Percentiles rank a stretch among this genome's conserved stretches.
Evolutionary conservation across 2,888 invertebrate species (phyloP).

Genomic region (Epinotia demarniana): DNA sequence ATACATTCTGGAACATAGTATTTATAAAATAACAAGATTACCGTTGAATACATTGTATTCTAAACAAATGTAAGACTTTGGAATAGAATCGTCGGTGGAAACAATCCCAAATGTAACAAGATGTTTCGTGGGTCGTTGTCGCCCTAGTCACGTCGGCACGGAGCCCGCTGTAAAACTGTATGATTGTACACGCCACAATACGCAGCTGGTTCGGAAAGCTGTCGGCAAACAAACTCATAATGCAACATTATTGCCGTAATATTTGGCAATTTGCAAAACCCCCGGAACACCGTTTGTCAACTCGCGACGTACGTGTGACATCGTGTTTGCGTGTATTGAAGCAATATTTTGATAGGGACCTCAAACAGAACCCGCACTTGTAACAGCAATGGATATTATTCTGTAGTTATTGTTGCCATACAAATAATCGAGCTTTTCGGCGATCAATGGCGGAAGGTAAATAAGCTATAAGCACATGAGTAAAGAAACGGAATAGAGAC

Average conservation of each 20-base stretch:
- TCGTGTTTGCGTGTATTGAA: slow-evolving; percentile 7
- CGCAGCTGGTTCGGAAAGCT: slow-evolving; percentile 66
- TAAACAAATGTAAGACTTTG: slow-evolving; percentile 49
- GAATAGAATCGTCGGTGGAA: slow-evolving; percentile 57
- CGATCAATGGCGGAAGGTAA: background rate
- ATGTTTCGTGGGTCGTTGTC: slow-evolving; percentile 55
- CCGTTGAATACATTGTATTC: background rate
- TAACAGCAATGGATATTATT: slow-evolving; percentile 9
- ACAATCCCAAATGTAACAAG: slow-evolving; percentile 60
- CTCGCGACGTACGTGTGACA: slow-evolving; percentile 23
- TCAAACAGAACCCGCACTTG: slow-evolving; percentile 2
- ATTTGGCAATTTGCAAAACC: slow-evolving; percentile 42
- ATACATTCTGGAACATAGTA: no score
- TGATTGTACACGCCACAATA: slow-evolving; percentile 48
- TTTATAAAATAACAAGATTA: no score
- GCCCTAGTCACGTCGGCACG: slow-evolving; percentile 67
- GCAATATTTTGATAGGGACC: slow-evolving; percentile 12
- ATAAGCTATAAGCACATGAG: no score
- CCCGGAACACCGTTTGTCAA: slow-evolving; percentile 41
- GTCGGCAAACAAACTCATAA: slow-evolving; percentile 60
- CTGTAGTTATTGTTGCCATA: background rate
- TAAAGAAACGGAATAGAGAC: no score
- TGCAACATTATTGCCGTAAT: slow-evolving; percentile 51
- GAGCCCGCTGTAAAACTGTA: slow-evolving; percentile 68
- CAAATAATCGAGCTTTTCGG: background rate